These are phyloP conservation scores for Dryas iulia DNA, from an alignment of 1,140 invertebrate species.

Conservation along the genomic window DNA sequence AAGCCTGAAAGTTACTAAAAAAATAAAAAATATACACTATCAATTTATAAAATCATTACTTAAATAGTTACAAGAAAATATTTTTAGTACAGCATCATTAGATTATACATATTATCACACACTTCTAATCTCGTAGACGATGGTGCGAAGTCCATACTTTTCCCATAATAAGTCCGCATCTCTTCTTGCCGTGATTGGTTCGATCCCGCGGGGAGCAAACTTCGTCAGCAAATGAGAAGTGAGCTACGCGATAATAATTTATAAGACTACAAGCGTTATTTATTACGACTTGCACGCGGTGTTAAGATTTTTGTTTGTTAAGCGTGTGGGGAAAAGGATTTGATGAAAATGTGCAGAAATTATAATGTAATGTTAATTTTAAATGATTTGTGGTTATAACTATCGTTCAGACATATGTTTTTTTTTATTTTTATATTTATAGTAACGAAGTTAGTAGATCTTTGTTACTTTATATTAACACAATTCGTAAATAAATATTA, in stretches of 20 bases:
- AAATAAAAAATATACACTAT: too few relatives aligned
- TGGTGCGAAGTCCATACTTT: slow-evolving; percentile 46
- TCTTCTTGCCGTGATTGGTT: slow-evolving; percentile 70
- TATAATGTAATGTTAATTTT: too few relatives aligned
- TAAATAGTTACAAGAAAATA: background rate
- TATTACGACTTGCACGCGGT: slow-evolving; percentile 46
- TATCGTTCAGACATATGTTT: too few relatives aligned
- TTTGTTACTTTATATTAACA: too few relatives aligned
- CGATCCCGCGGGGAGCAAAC: slow-evolving; percentile 55
- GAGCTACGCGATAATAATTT: slow-evolving; percentile 75
- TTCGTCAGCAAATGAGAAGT: slow-evolving; percentile 77
- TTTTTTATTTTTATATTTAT: too few relatives aligned
- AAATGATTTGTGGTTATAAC: too few relatives aligned
- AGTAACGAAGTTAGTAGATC: too few relatives aligned
- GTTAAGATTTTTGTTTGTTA: slow-evolving; percentile 10
- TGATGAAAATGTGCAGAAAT: background rate
- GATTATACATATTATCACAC: background rate
- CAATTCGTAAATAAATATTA: too few relatives aligned
- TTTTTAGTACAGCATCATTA: background rate
- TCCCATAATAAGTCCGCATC: slow-evolving; percentile 71
- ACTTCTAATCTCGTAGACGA: background rate
- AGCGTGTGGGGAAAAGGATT: background rate
- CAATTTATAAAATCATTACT: too few relatives aligned
- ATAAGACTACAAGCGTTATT: slow-evolving; percentile 72
- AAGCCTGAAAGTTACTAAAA: too few relatives aligned